Evolutionary conservation across 2,888 invertebrate species (phyloP), one percentile per base, ranked within the genome.

Genomic region (Drosophila infuscata): DNA sequence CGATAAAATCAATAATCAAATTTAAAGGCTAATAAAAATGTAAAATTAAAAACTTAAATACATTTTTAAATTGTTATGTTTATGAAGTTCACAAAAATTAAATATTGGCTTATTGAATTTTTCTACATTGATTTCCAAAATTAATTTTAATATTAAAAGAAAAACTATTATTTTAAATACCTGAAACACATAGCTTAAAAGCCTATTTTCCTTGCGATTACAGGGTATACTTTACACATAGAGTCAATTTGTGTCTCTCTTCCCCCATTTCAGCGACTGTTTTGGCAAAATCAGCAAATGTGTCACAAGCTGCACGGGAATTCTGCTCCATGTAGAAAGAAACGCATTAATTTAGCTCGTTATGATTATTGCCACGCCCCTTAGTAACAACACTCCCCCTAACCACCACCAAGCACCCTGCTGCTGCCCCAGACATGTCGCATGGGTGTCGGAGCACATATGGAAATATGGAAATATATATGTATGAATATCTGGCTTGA

Each of bases 331-430:
- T 90, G 83, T 91, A 83, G 88, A 84, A 89, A 83, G 87, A 91
- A 89, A 88, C 91, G 83, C 92, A 91, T 91, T 91, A 91, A 92
- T 91, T 91, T 89, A 81, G 85, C 91, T 91, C 90, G 90, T 91
- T 91, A 91, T 88, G 84, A 88, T 84, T 90, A 90, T 81, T 79
- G 88, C 88, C 88, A 89, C 87, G 86, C 88, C 90, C 63, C 60
- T 15, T 29, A 8, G 12, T 17, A 56, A 38, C 12, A 29, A 12
- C 33, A 25, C 35, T 20, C n/a, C 46, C 49, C 33, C 32, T 38
- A 32, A 32, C 20, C 32, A 49, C 56, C 6, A 11, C 38, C 36
- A 49, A 54, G 53, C 41, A 66, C 25, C 25, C 17, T 29, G 12
- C 38, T n/a, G 41, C 41, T 43, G 41, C 15, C 32, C 15, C 30